Conservation (phyloP, 2,113 vertebrate species). For the Eleginops maclovinus region DNA sequence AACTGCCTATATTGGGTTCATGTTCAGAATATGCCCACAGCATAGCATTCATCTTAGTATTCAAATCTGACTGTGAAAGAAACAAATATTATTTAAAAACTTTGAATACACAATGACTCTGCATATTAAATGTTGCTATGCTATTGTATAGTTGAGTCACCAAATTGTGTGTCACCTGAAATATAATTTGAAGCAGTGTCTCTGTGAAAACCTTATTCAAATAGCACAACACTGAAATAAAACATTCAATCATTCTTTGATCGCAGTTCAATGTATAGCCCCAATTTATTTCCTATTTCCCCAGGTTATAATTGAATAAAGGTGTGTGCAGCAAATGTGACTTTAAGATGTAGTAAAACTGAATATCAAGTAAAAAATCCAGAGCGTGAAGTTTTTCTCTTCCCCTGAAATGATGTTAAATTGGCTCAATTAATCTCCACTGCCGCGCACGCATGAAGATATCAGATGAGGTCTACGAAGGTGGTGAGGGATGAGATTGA, state of each 20-base stretch:
- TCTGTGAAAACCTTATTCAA: slow-evolving; percentile 4
- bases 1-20: neutral
- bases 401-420: slow-evolving; percentile 49
- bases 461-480: slow-evolving; percentile 53
- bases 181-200: slow-evolving; percentile 6
- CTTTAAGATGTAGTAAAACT: slow-evolving; percentile 35
- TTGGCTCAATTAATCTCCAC: slow-evolving; percentile 65
- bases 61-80: neutral
- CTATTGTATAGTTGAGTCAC: slow-evolving; percentile 8
- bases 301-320: slow-evolving; percentile 19
- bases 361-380: slow-evolving; percentile 28
- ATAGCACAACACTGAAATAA: slow-evolving; percentile 11
- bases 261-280: slow-evolving; percentile 12
- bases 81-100: slow-evolving; percentile 5
- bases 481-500: slow-evolving; percentile 62
- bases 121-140: neutral
- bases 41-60: slow-evolving; percentile 13
- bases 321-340: slow-evolving; percentile 34
- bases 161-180: neutral
- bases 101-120: slow-evolving; percentile 2
- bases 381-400: slow-evolving; percentile 21
- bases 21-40: slow-evolving; percentile 18
- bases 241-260: slow-evolving; percentile 16
- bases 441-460: slow-evolving; percentile 49
- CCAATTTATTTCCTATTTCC: slow-evolving; percentile 9